phyloP scores from a whole-genome alignment of 2,888 invertebrate species.

The Caenorhabditis zanzibari region DNA sequence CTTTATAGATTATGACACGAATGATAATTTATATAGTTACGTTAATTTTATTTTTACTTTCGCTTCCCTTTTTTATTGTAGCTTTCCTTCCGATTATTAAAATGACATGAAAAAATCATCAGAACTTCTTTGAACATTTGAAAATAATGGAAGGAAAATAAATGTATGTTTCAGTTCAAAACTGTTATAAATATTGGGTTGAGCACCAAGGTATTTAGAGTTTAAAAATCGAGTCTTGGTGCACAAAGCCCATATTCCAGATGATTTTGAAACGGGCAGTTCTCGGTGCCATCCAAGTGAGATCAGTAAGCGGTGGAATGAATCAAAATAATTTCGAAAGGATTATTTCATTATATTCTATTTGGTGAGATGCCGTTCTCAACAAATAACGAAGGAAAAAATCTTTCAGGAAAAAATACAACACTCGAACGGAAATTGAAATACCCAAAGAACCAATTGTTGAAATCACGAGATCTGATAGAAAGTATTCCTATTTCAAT shows the following conservation, averaged over 20 bases:
- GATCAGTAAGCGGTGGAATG: neutral
- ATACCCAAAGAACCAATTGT: neutral
- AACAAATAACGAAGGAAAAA: neutral
- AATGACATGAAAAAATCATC: neutral
- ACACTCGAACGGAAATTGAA: neutral
- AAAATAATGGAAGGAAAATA: conserved; percentile 24
- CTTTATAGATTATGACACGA: conserved; percentile 8
- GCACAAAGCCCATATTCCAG: neutral
- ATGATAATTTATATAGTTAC: conserved; percentile 38
- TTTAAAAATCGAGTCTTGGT: neutral
- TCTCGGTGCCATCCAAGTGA: neutral
- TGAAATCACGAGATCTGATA: conserved; percentile 9
- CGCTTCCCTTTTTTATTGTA: conserved; percentile 5
- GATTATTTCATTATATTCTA: neutral
- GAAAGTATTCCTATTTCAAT: neutral
- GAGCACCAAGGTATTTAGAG: conserved; percentile 13
- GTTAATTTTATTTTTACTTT: conserved; percentile 17
- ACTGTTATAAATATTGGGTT: neutral
- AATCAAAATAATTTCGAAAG: neutral
- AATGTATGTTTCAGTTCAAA: conserved; percentile 31
- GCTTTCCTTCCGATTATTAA: neutral
- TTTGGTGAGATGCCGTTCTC: conserved; percentile 4
- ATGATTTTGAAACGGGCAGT: conserved; percentile 10
- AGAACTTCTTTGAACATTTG: conserved; percentile 5
- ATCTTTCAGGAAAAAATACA: conserved; percentile 25